These are phyloP conservation scores for Pissodes strobi DNA, from an alignment of 1,140 invertebrate species.

Conservation along the genomic window DNA sequence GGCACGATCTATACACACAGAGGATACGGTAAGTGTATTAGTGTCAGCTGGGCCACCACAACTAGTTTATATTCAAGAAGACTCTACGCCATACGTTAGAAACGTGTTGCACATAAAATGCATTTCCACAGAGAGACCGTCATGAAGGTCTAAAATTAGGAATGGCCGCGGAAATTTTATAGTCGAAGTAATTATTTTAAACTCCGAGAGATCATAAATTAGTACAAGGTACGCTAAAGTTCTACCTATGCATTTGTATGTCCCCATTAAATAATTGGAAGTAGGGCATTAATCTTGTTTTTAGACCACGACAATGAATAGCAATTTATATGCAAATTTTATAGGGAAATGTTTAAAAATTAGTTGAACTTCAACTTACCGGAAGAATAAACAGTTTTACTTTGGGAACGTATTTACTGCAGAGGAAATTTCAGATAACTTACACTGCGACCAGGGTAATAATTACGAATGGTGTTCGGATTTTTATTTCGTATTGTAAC, in stretches of 20 bases:
- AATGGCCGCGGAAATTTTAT: conserved; percentile 4
- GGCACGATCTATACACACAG: neutral
- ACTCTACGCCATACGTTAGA: conserved; percentile 8
- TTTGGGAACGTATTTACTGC: no score
- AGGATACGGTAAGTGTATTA: conserved; percentile 10
- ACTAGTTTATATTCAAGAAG: conserved; percentile 17
- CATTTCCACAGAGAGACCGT: conserved; percentile 2
- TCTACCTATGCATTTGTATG: conserved; percentile 19
- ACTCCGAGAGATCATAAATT: conserved; percentile 6
- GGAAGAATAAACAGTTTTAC: no score
- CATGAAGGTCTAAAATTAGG: conserved; percentile 6
- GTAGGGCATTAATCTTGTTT: conserved; percentile 1
- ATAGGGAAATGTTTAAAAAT: no score
- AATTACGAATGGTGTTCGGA: no score
- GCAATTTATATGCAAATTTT: no score
- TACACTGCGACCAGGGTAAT: no score
- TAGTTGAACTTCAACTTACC: no score
- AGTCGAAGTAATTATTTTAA: conserved; percentile 9
- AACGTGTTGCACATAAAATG: conserved; percentile 22
- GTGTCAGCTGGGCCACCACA: conserved; percentile 9
- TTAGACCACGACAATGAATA: no score
- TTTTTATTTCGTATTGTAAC: no score
- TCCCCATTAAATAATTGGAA: neutral
- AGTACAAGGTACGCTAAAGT: neutral
- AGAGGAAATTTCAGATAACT: no score